phyloP scores from a whole-genome alignment of 2,113 vertebrate species.

The Emydocephalus ijimae region DNA sequence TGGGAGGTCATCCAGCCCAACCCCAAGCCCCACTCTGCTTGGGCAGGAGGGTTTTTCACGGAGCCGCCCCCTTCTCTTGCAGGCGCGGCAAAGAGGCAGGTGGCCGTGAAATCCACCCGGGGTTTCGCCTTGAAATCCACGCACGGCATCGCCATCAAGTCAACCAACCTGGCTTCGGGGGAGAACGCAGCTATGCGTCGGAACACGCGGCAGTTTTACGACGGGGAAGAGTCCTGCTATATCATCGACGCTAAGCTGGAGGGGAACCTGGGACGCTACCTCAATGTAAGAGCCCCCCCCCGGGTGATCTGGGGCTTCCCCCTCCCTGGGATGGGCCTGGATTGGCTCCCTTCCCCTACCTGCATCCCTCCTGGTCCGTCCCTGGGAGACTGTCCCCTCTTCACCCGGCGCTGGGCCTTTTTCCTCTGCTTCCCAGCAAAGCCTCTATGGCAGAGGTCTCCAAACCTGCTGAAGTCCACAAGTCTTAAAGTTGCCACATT shows the following conservation, averaged over 20 bases:
- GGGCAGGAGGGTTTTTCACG: background rate
- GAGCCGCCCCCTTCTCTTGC: background rate
- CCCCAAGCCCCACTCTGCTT: background rate
- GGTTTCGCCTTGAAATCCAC: conserved; percentile 91
- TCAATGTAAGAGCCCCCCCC: conserved; percentile 78
- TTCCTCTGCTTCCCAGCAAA: too few species aligned
- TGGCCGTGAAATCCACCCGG: conserved; percentile 93
- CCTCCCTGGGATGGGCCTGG: background rate
- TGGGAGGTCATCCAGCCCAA: background rate
- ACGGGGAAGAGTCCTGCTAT: conserved; percentile 95
- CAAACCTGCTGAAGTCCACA: too few species aligned
- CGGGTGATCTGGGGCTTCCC: too few species aligned
- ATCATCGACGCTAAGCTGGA: conserved; percentile 98
- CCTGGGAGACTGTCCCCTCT: background rate
- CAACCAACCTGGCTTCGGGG: conserved; percentile 68
- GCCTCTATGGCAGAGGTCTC: too few species aligned
- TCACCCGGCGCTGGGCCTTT: background rate
- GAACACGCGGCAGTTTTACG: conserved; percentile 90
- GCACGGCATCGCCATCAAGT: conserved; percentile 89
- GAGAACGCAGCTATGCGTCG: conserved; percentile 68
- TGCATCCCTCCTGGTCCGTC: background rate
- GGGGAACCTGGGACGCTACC: conserved; percentile 94
- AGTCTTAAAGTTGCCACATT: too few species aligned
- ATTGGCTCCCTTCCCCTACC: background rate
- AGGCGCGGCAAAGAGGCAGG: conserved; percentile 88